Evolutionary conservation across 2,113 vertebrate species (phyloP).

Genomic region (Australoheros scitulus): DNA sequence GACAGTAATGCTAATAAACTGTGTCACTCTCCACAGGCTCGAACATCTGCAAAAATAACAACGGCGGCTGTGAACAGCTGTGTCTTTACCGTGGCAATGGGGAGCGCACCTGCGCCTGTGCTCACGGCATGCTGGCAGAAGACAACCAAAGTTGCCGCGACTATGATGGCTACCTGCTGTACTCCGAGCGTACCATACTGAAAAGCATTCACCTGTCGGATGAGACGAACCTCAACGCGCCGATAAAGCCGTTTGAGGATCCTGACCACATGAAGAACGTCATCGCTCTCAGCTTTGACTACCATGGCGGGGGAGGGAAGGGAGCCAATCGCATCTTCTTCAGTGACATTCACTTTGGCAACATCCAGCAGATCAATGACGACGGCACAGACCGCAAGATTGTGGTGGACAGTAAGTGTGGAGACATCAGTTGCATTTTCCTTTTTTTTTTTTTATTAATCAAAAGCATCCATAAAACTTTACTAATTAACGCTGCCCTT

Average conservation of each 20-base stretch:
- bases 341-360: constrained; percentile 98
- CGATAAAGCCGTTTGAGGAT: constrained; percentile 96
- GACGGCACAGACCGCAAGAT: constrained; percentile 89
- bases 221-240: constrained; percentile 93
- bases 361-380: constrained; percentile 97
- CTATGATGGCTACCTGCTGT: constrained; percentile 95
- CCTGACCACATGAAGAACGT: constrained; percentile 98
- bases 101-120: constrained; percentile 90
- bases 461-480: not conserved
- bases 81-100: constrained; percentile 88
- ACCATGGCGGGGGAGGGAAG: constrained; percentile 84
- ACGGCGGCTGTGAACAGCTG: constrained; percentile 93
- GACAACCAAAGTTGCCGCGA: constrained; percentile 89
- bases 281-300: constrained; percentile 94
- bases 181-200: constrained; percentile 95
- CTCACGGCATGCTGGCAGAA: constrained; percentile 93
- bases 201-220: constrained; percentile 98
- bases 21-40: constrained; percentile 81
- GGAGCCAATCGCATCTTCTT: constrained; percentile 94
- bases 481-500: not conserved
- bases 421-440: not conserved
- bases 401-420: constrained; percentile 93
- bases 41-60: constrained; percentile 90
- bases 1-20: not conserved
- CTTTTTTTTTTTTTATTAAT: not conserved